phyloP scores from a whole-genome alignment of 2,113 vertebrate species.

The Chionodraco myersi region DNA sequence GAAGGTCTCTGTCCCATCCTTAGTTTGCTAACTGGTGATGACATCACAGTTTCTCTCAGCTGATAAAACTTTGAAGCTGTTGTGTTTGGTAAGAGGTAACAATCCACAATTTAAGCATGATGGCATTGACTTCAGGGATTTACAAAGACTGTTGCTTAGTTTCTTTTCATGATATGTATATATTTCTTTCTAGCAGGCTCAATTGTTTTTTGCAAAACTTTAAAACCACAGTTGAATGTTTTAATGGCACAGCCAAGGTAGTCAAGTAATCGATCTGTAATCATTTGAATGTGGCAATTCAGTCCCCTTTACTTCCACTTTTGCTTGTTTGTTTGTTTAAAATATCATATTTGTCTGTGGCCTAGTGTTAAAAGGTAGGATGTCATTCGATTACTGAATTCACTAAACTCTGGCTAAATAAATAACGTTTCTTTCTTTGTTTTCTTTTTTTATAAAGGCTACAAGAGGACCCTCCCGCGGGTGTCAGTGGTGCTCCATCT shows the following conservation, averaged over 20 bases:
- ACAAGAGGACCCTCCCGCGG: conserved; percentile 96
- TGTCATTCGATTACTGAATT: neutral
- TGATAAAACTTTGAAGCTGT: neutral
- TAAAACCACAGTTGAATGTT: neutral
- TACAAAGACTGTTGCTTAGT: neutral
- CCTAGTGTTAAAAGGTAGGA: neutral
- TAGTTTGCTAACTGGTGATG: neutral
- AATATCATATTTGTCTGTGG: neutral
- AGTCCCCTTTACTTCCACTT: neutral
- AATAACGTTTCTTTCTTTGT: neutral
- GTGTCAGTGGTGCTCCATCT: conserved; percentile 94
- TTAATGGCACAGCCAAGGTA: neutral
- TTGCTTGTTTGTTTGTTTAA: neutral
- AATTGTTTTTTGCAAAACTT: neutral
- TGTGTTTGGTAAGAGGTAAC: neutral
- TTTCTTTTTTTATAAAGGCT: conserved; percentile 79
- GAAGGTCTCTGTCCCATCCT: neutral
- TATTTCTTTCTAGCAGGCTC: neutral
- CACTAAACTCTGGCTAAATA: neutral
- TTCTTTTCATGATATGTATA: neutral
- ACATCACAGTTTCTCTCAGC: no score
- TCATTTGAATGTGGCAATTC: neutral
- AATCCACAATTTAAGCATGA: neutral
- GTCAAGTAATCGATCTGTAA: neutral
- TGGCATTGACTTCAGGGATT: neutral